These are phyloP conservation scores for Norana najaformis DNA, from an alignment of 2,888 invertebrate genomes.

Conservation along the genomic window DNA sequence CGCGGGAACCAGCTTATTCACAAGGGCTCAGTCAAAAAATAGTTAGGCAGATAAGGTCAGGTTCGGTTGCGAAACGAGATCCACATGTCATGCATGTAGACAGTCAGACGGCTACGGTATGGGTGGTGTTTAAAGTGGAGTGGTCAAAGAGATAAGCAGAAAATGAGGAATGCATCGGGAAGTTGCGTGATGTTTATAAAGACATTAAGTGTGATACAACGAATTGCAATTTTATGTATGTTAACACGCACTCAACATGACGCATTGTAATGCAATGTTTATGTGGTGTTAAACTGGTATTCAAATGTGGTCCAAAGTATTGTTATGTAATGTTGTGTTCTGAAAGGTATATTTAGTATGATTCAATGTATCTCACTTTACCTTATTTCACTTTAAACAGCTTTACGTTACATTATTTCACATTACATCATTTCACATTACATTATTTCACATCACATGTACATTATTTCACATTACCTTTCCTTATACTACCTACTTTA, in stretches of 20 bases:
- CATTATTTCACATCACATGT: no score
- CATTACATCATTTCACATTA: background rate
- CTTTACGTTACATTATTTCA: background rate
- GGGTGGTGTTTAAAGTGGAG: background rate
- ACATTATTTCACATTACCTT: background rate
- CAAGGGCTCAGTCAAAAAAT: background rate
- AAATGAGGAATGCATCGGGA: background rate
- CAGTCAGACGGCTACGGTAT: background rate
- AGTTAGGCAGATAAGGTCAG: background rate
- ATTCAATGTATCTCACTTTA: no score
- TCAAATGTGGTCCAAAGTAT: no score
- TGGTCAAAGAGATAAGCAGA: background rate
- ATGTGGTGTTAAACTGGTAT: no score
- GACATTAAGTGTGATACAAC: background rate
- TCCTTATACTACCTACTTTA: background rate
- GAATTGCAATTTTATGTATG: no score
- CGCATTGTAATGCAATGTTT: no score
- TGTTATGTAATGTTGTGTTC: no score
- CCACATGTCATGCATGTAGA: no score
- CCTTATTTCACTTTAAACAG: no score
- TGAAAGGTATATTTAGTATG: no score
- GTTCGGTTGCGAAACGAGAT: background rate
- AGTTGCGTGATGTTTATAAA: background rate
- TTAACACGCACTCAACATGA: no score
- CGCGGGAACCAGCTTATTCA: background rate